phyloP scores from a whole-genome alignment of 1,140 invertebrate genomes.

The Chironomus striatipennis region DNA sequence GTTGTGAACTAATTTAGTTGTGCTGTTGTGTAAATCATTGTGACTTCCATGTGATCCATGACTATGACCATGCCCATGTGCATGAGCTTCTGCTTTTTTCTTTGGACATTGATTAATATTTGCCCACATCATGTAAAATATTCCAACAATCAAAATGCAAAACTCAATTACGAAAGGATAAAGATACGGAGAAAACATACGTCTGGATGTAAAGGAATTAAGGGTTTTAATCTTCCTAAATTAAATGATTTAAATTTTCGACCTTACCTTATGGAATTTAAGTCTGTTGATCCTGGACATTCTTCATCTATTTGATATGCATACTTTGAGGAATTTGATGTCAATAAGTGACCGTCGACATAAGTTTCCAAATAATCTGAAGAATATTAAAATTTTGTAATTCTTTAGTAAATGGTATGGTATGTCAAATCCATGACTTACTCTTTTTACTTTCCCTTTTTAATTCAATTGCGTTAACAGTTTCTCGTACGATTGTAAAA shows the following conservation, averaged over 20 bases:
- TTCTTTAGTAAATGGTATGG: background rate
- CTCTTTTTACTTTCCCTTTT: background rate
- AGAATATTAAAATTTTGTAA: background rate
- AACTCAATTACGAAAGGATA: conserved; percentile 69
- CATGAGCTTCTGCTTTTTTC: conserved; percentile 25
- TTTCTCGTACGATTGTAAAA: conserved; percentile 61
- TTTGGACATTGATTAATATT: conserved; percentile 53
- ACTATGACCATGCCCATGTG: background rate
- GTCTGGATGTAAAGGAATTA: conserved; percentile 31
- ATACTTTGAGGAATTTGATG: background rate
- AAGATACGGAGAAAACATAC: conserved; percentile 55
- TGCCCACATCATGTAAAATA: conserved; percentile 62
- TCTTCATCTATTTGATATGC: background rate
- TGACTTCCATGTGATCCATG: background rate
- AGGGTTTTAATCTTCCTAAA: too few species aligned
- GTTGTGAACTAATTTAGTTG: background rate
- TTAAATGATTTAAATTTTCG: too few species aligned
- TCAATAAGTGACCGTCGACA: background rate
- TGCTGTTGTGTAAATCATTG: background rate
- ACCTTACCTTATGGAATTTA: conserved; percentile 39
- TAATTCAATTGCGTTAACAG: conserved; percentile 45
- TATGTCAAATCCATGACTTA: background rate
- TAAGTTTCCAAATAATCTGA: background rate
- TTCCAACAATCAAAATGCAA: conserved; percentile 60
- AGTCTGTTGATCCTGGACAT: background rate